Percentiles rank a stretch among this genome's conserved stretches.
phyloP scores from a whole-genome alignment of 2,113 vertebrate genomes.

The Ahaetulla prasina region DNA sequence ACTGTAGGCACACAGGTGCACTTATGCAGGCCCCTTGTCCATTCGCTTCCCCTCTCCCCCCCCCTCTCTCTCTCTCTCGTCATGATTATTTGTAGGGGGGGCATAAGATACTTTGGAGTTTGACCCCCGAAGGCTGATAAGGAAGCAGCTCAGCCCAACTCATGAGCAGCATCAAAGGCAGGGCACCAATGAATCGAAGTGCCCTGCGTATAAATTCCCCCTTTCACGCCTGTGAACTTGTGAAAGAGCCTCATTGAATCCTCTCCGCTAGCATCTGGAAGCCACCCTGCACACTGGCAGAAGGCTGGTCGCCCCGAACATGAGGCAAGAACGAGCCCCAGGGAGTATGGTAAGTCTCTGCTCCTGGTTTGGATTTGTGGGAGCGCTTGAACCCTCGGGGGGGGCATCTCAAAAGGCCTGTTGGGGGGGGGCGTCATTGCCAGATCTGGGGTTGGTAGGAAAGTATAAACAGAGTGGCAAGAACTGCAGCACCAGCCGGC shows the following conservation, averaged over 20 bases:
- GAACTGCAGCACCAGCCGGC: not conserved
- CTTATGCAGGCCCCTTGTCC: no score
- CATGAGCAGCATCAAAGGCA: conserved; percentile 37
- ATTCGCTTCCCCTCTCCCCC: not conserved
- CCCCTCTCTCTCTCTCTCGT: not conserved
- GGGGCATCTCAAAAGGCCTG: conserved; percentile 14
- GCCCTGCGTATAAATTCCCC: conserved; percentile 56
- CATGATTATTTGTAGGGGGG: not conserved
- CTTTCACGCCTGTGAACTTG: conserved; percentile 52
- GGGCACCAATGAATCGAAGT: conserved; percentile 38
- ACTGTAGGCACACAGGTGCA: no score
- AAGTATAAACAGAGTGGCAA: not conserved
- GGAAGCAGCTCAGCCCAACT: conserved; percentile 37
- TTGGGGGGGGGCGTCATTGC: not conserved
- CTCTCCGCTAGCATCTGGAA: conserved; percentile 60
- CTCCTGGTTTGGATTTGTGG: conserved; percentile 18
- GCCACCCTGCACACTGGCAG: conserved; percentile 53
- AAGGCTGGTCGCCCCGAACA: conserved; percentile 42
- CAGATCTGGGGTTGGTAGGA: not conserved
- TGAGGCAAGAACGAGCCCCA: conserved; percentile 45
- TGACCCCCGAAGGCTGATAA: conserved; percentile 56
- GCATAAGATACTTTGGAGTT: conserved; percentile 58
- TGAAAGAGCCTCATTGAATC: conserved; percentile 50
- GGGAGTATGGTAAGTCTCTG: conserved; percentile 59
- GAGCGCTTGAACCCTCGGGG: not conserved